Evolutionary conservation across 2,797 vertebrate species (phyloP).

Genomic region (Aulostomus chinensis): DNA sequence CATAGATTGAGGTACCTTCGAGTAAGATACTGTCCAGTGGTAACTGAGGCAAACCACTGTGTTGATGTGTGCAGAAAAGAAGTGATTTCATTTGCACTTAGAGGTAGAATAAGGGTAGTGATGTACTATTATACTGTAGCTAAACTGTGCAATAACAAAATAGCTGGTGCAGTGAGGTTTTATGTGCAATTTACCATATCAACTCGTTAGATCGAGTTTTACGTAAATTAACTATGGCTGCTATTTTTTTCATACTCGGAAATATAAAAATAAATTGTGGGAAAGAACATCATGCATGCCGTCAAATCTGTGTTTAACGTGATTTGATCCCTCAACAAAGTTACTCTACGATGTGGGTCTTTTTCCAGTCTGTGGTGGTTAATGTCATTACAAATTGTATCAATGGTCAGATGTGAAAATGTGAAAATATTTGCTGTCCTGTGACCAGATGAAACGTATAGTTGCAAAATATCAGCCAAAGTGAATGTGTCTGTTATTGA

Average conservation of each 20-base stretch:
- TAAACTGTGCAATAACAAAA: slow-evolving; percentile 61
- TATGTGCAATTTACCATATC: slow-evolving; percentile 54
- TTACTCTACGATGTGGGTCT: not conserved
- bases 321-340: not conserved
- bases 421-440: slow-evolving; percentile 15
- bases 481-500: slow-evolving; percentile 22
- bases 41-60: slow-evolving; percentile 59
- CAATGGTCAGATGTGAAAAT: not conserved
- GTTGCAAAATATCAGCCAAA: slow-evolving; percentile 29
- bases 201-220: no score
- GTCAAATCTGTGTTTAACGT: slow-evolving; percentile 9
- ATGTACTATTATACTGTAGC: slow-evolving; percentile 23
- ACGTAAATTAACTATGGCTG: no score
- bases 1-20: slow-evolving; percentile 17
- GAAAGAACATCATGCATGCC: slow-evolving; percentile 32
- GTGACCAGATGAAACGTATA: not conserved
- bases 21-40: slow-evolving; percentile 31
- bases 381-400: slow-evolving; percentile 4
- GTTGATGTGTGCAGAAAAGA: slow-evolving; percentile 23
- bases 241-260: slow-evolving; percentile 53
- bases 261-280: slow-evolving; percentile 3
- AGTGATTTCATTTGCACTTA: slow-evolving; percentile 40
- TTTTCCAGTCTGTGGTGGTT: slow-evolving; percentile 17
- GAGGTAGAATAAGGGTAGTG: slow-evolving; percentile 26
- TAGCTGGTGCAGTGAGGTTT: slow-evolving; percentile 35